Conservation (phyloP, 2,888 invertebrate genomes). For the Calliopum simillimum region DNA sequence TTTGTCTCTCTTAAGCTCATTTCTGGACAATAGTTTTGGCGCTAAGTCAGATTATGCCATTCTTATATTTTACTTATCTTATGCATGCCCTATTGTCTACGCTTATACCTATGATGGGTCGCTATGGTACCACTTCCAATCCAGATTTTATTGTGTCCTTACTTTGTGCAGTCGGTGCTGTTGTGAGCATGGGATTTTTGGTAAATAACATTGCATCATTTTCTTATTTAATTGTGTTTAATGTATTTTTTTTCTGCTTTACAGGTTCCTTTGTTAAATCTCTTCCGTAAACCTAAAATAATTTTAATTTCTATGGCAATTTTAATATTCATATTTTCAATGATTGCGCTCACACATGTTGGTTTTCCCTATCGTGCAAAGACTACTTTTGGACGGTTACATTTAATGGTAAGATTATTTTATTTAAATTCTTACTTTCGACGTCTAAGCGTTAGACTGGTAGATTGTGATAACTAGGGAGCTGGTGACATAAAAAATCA, state of each 20-base stretch:
- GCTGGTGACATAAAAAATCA: too few species aligned
- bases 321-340: slow-evolving; percentile 56
- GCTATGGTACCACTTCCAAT: slow-evolving; percentile 68
- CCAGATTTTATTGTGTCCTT: slow-evolving; percentile 71
- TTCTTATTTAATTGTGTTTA: neutral
- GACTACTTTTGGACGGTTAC: slow-evolving; percentile 68
- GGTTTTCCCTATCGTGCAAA: slow-evolving; percentile 72
- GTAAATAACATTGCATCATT: slow-evolving; percentile 51
- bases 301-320: slow-evolving; percentile 52
- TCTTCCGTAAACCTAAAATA: slow-evolving; percentile 60
- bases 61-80: slow-evolving; percentile 68
- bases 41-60: slow-evolving; percentile 65
- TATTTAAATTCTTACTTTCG: too few species aligned
- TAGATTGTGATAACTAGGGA: too few species aligned
- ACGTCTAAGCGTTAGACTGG: too few species aligned
- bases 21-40: slow-evolving; percentile 59
- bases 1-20: slow-evolving; percentile 46
- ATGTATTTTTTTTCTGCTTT: neutral
- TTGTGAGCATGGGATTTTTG: slow-evolving; percentile 62
- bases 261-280: slow-evolving; percentile 61
- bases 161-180: slow-evolving; percentile 58
- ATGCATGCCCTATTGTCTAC: slow-evolving; percentile 67
- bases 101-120: slow-evolving; percentile 73
- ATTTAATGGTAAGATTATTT: slow-evolving; percentile 67
- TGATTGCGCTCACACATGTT: slow-evolving; percentile 68